A percentile compares a stretch with the other conserved stretches of the same genome.
Conservation (phyloP, 1,140 invertebrate genomes). For the Oncopeltus fasciatus region DNA sequence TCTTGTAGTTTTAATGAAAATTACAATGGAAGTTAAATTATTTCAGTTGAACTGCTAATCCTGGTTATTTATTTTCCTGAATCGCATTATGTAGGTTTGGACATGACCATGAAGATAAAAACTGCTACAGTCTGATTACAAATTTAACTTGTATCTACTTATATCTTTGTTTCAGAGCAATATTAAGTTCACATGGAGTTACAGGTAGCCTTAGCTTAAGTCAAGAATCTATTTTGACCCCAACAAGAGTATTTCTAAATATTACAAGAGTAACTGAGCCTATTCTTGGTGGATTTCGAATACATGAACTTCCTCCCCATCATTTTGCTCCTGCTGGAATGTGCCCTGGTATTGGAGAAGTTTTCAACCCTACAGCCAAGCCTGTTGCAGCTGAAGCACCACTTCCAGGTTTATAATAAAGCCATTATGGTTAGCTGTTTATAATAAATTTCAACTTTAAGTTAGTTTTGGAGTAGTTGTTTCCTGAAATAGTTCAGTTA, state of each 20-base stretch:
- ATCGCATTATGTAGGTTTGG: no score
- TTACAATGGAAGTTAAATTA: background rate
- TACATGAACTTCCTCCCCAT: conserved; percentile 46
- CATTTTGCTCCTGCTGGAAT: conserved; percentile 26
- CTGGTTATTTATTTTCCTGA: no score
- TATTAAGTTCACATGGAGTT: conserved; percentile 65
- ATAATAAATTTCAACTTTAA: no score
- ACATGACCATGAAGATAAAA: no score
- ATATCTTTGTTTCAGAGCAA: conserved; percentile 36
- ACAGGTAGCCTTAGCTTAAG: conserved; percentile 62
- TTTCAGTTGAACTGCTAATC: no score
- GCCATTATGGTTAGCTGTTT: no score
- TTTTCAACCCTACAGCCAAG: conserved; percentile 51
- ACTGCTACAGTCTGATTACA: no score
- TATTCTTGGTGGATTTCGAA: conserved; percentile 41
- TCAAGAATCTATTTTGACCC: conserved; percentile 71
- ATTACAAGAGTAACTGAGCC: conserved; percentile 26
- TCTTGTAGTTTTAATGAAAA: no score
- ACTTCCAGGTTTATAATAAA: conserved; percentile 21
- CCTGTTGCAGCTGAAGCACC: conserved; percentile 19
- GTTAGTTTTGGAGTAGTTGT: no score
- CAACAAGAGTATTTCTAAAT: conserved; percentile 46
- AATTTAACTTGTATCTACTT: no score
- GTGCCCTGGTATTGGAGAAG: conserved; percentile 38
- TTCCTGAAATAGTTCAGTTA: no score